These are phyloP conservation scores for Sussaba pulchella DNA, from an alignment of 2,888 invertebrate species.

Conservation along the genomic window DNA sequence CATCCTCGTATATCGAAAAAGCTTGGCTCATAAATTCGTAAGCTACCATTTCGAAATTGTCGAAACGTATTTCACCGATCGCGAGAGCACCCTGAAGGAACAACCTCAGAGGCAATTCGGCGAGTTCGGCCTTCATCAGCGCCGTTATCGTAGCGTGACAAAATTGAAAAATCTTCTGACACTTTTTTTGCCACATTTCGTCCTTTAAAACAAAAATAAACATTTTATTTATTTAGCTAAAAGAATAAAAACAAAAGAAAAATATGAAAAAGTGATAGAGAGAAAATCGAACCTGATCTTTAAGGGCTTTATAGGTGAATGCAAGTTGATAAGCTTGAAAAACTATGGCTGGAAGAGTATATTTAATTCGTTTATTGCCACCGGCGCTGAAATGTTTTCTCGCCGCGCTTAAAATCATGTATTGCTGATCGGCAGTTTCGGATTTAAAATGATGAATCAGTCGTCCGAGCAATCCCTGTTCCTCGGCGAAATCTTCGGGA, in stretches of 20 bases:
- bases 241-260: slow-evolving; percentile 28
- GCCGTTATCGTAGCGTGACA: slow-evolving; percentile 98
- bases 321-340: slow-evolving; percentile 97
- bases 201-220: slow-evolving; percentile 86
- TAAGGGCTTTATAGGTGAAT: slow-evolving; percentile 91
- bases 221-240: background rate
- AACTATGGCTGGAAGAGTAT: slow-evolving; percentile 96
- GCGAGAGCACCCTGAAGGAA: slow-evolving; percentile 98
- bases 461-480: slow-evolving; percentile 95
- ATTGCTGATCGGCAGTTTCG: slow-evolving; percentile 93
- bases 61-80: slow-evolving; percentile 95
- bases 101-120: slow-evolving; percentile 96
- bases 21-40: slow-evolving; percentile 99
- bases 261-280: slow-evolving; percentile 7
- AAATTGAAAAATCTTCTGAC: slow-evolving; percentile 99
- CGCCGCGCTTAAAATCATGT: slow-evolving; percentile 94
- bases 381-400: slow-evolving; percentile 96
- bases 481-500: slow-evolving; percentile 98
- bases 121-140: slow-evolving; percentile 96
- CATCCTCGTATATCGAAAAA: slow-evolving; percentile 99
- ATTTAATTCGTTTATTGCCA: slow-evolving; percentile 94
- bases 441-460: slow-evolving; percentile 94
- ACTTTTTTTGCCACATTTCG: slow-evolving; percentile 99
- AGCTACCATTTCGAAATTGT: slow-evolving; percentile 98
- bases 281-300: slow-evolving; percentile 90